Evolutionary conservation across 2,888 invertebrate species (phyloP).

Genomic region (Agonopterix arenella): DNA sequence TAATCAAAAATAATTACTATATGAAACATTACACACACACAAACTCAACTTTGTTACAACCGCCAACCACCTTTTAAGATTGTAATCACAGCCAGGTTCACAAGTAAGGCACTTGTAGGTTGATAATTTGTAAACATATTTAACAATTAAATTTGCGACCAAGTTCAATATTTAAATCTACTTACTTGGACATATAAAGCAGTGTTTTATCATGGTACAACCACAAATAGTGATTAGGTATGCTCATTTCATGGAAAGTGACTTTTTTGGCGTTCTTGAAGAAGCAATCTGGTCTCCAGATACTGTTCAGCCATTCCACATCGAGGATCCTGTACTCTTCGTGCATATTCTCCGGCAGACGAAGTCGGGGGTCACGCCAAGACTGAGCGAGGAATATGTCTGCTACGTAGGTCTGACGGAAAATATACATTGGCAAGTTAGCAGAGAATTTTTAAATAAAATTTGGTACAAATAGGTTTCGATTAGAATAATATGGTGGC

Average conservation of each 20-base stretch:
- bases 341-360: constrained; percentile 95
- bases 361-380: constrained; percentile 92
- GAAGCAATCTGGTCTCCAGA: constrained; percentile 96
- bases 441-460: no score
- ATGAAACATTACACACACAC: no score
- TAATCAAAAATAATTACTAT: no score
- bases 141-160: no score
- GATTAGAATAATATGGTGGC: no score
- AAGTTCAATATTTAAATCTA: constrained; percentile 7
- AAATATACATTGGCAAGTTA: no score
- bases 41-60: no score
- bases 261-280: constrained; percentile 96
- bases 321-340: constrained; percentile 93
- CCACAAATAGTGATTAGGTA: constrained; percentile 95
- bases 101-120: no score
- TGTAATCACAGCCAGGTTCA: no score
- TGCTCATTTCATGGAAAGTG: constrained; percentile 97
- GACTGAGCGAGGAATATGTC: constrained; percentile 95
- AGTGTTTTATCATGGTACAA: constrained; percentile 93
- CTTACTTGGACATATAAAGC: constrained; percentile 94
- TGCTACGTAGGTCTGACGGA: constrained; percentile 91
- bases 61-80: no score
- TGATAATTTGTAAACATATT: no score
- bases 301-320: constrained; percentile 92
- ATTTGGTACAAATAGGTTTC: no score